These are phyloP conservation scores for Nestor notabilis DNA, from an alignment of 2,113 vertebrate species.

Conservation along the genomic window DNA sequence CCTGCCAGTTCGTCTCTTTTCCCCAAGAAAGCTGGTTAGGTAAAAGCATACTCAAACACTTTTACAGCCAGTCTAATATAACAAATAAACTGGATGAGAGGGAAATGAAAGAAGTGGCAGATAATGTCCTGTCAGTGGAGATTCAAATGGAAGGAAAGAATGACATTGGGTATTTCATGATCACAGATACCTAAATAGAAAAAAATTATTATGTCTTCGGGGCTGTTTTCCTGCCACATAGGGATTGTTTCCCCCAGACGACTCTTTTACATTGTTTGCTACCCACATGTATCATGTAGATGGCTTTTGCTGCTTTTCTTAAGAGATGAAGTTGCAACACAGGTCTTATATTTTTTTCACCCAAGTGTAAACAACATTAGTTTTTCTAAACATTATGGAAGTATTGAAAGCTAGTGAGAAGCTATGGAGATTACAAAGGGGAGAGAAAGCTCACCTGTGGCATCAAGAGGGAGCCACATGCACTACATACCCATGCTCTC, in stretches of 20 bases:
- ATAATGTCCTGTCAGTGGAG: not conserved
- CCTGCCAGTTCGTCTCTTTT: not conserved
- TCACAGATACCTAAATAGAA: not conserved
- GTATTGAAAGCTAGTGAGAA: not conserved
- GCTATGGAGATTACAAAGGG: not conserved
- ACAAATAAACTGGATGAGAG: not conserved
- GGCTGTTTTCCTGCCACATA: not conserved
- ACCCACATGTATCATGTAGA: not conserved
- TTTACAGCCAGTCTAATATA: not conserved
- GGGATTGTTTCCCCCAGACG: not conserved
- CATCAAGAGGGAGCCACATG: not conserved
- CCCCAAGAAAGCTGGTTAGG: not conserved
- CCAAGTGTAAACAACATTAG: not conserved
- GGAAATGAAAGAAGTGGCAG: not conserved
- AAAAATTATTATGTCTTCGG: not conserved
- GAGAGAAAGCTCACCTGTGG: not conserved
- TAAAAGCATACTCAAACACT: not conserved
- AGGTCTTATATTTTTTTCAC: not conserved
- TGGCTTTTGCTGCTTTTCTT: not conserved
- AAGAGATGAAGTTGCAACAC: not conserved
- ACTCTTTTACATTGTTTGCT: not conserved
- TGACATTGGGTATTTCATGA: not conserved
- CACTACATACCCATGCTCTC: fast-evolving
- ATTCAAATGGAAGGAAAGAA: conserved; percentile 6
- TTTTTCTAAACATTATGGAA: not conserved